A percentile compares a stretch with the other conserved stretches of the same genome.
Evolutionary conservation across 2,113 vertebrate species (phyloP).

Genomic region (Amblyornis subalaris): DNA sequence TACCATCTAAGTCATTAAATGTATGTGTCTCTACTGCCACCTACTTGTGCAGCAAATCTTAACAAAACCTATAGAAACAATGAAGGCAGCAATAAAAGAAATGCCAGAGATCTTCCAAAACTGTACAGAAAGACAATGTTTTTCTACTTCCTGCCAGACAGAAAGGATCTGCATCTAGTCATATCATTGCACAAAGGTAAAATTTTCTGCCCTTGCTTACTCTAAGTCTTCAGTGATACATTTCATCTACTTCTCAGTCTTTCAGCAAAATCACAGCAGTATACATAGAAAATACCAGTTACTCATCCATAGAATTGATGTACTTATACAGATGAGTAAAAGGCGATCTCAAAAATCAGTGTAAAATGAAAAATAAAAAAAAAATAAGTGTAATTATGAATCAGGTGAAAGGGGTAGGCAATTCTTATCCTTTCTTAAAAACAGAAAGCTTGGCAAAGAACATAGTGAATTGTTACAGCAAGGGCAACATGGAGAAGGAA

Average conservation of each 20-base stretch:
- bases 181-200: neutral
- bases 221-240: neutral
- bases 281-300: neutral
- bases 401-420: neutral
- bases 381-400: neutral
- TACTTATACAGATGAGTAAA: neutral
- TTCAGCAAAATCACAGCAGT: neutral
- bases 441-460: neutral
- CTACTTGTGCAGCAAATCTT: neutral
- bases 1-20: neutral
- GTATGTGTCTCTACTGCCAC: slow-evolving; percentile 27
- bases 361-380: neutral
- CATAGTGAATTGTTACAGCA: neutral
- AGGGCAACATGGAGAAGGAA: neutral
- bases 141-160: neutral
- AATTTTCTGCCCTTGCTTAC: neutral
- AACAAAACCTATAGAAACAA: neutral
- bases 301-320: neutral
- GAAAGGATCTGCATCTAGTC: neutral
- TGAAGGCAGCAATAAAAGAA: neutral
- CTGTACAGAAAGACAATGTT: neutral
- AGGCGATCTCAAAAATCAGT: neutral
- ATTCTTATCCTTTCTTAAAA: neutral
- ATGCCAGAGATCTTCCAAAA: neutral
- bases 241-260: neutral